Evolutionary conservation across 37 sponge, comb jelly and placozoan species (phyloP).

Genomic region (Halisarca cf. caerulea): DNA sequence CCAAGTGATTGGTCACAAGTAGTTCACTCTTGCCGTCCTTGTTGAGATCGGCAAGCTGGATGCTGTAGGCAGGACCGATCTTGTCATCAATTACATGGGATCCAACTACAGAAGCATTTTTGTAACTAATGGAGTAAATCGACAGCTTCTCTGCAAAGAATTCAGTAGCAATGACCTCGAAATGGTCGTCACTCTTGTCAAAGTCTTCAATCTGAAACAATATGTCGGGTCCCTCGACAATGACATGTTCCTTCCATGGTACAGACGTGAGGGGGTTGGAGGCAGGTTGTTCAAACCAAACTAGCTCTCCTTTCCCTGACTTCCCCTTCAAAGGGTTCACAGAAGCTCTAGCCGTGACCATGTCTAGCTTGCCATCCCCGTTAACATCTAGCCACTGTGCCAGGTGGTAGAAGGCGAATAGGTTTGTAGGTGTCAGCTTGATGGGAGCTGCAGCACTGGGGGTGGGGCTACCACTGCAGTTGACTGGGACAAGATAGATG

Average conservation of each 20-base stretch:
- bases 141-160: conserved; percentile 43
- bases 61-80: conserved; percentile 38
- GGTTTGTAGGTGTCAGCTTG: conserved; percentile 28
- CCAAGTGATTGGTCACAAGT: conserved; percentile 47
- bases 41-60: conserved; percentile 42
- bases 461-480: not conserved
- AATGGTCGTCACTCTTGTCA: conserved; percentile 9
- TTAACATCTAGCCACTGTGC: conserved; percentile 50
- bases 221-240: conserved; percentile 43
- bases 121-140: conserved; percentile 6
- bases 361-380: conserved; percentile 40
- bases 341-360: conserved; percentile 39
- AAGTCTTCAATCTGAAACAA: conserved; percentile 21
- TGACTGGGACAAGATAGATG: conserved; percentile 25
- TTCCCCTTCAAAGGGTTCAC: conserved; percentile 17
- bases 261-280: conserved; percentile 34
- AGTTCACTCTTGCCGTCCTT: conserved; percentile 28
- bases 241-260: conserved; percentile 49
- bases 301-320: conserved; percentile 29
- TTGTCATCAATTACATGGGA: conserved; percentile 30
- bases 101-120: conserved; percentile 3
- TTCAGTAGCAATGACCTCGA: conserved; percentile 35
- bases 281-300: conserved; percentile 56
- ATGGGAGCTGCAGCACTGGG: not conserved
- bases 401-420: conserved; percentile 38